These are phyloP conservation scores for Mastomys coucha DNA, from an alignment of 2,113 vertebrate genomes.

Conservation along the genomic window DNA sequence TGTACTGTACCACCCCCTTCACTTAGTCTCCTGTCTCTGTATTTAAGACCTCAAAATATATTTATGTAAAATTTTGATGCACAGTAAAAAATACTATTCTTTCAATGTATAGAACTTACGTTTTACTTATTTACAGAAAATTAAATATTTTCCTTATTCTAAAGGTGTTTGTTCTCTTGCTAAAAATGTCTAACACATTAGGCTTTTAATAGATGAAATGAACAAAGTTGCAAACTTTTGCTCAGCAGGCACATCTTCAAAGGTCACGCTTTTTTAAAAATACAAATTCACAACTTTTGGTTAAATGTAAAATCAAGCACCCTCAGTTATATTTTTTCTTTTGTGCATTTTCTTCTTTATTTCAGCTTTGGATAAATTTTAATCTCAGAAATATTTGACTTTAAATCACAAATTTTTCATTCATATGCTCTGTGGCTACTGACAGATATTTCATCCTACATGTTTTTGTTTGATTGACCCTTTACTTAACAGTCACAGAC, in stretches of 20 bases:
- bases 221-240: slow-evolving; percentile 59
- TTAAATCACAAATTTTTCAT: no score
- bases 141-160: slow-evolving; percentile 76
- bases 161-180: slow-evolving; percentile 68
- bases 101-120: slow-evolving; percentile 18
- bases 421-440: no score
- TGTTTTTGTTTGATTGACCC: slow-evolving; percentile 26
- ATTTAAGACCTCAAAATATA: neutral
- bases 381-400: no score
- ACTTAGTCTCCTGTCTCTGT: neutral
- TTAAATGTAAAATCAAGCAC: neutral
- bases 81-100: neutral
- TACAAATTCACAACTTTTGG: slow-evolving; percentile 5
- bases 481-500: neutral
- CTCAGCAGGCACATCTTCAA: slow-evolving; percentile 49
- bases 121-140: slow-evolving; percentile 73
- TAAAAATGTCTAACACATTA: slow-evolving; percentile 69
- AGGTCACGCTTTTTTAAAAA: slow-evolving; percentile 60
- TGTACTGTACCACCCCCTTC: no score
- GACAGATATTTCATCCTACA: neutral
- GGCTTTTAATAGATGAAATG: slow-evolving; percentile 57
- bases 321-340: neutral
- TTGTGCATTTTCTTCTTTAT: no score
- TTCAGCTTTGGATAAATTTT: no score
- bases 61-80: neutral